Conservation (phyloP, 1,140 invertebrate species). For the Carposina sasakii region DNA sequence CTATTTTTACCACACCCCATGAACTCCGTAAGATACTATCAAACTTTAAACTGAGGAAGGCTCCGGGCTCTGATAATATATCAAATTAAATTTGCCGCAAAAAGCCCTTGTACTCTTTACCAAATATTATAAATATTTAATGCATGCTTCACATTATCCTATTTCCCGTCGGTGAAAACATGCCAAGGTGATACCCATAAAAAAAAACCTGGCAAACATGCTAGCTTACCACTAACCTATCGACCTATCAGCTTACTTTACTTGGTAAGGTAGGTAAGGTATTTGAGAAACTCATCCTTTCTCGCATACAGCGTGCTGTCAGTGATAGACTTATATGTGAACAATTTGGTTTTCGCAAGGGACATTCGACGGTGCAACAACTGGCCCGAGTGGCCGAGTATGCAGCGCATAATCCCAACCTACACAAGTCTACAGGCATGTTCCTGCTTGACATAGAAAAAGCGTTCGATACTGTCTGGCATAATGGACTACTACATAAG, state of each 20-base stretch:
- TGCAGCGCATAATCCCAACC: background rate
- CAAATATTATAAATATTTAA: constrained; percentile 29
- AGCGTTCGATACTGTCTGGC: constrained; percentile 5
- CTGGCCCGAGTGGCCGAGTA: background rate
- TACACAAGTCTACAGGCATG: constrained; percentile 3
- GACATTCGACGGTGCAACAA: background rate
- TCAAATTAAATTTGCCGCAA: background rate
- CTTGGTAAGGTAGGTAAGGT: background rate
- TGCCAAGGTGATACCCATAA: constrained; percentile 40
- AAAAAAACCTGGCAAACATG: constrained; percentile 48
- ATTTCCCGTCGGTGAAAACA: constrained; percentile 47
- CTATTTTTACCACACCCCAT: background rate
- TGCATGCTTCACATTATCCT: constrained; percentile 23
- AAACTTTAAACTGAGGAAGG: background rate
- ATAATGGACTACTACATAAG: constrained; percentile 30
- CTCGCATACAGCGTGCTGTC: background rate
- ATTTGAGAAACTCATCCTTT: background rate
- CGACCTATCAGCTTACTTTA: background rate
- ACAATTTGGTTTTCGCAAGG: constrained; percentile 2
- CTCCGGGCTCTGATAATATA: background rate
- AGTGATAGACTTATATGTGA: background rate
- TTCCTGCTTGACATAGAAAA: background rate
- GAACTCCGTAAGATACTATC: background rate
- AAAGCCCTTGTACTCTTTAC: background rate
- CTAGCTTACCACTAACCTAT: constrained; percentile 17